Conservation (phyloP, 2,888 invertebrate genomes). For the Cephalotes varians region DNA sequence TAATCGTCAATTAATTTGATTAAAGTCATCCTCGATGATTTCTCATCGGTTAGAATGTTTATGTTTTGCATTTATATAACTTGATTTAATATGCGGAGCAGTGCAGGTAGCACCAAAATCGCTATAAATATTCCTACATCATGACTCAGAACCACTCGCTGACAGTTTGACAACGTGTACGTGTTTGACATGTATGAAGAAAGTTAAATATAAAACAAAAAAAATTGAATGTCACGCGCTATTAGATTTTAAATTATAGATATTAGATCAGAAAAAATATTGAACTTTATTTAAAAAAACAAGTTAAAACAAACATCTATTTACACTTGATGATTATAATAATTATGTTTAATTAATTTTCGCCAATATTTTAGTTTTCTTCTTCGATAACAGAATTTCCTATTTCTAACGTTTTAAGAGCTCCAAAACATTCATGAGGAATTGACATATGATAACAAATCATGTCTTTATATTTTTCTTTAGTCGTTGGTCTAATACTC, state of each 20-base stretch:
- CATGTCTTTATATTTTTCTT: neutral
- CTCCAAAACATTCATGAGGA: neutral
- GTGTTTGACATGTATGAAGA: neutral
- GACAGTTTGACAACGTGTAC: neutral
- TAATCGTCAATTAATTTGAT: neutral
- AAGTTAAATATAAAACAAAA: neutral
- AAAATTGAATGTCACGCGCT: neutral
- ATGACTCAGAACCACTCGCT: slow-evolving; percentile 3
- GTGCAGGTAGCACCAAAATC: slow-evolving; percentile 5
- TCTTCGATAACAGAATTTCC: neutral
- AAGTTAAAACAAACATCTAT: neutral
- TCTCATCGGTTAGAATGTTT: neutral
- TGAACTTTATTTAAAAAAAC: neutral
- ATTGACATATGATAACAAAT: neutral
- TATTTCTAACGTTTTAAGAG: neutral
- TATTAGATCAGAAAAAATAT: neutral
- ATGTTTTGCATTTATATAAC: neutral
- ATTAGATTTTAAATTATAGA: too few relatives aligned
- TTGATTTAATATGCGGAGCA: neutral
- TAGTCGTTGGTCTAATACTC: neutral
- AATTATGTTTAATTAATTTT: neutral
- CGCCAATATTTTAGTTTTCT: neutral
- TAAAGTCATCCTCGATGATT: neutral
- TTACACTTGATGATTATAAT: neutral
- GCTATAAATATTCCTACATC: slow-evolving; percentile 32